These are phyloP conservation scores for Hirudo medicinalis DNA, from an alignment of 1,140 invertebrate species.

Conservation along the genomic window DNA sequence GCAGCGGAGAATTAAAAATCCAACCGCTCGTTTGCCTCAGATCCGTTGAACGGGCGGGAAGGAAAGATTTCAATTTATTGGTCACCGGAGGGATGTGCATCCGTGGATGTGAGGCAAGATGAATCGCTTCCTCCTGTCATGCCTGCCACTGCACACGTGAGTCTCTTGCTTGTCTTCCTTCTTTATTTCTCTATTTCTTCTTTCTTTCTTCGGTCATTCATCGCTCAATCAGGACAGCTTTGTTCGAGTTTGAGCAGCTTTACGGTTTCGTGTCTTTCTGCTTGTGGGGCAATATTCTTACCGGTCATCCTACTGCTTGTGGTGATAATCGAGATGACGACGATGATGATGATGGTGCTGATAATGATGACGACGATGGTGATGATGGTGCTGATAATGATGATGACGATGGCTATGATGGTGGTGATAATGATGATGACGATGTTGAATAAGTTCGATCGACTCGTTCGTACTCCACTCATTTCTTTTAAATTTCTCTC, in stretches of 20 bases:
- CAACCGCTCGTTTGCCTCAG: background rate
- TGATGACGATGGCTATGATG: background rate
- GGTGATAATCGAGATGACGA: background rate
- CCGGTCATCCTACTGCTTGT: background rate
- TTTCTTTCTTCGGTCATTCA: background rate
- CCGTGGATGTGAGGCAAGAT: conserved; percentile 6
- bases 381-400: background rate
- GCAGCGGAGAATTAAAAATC: background rate
- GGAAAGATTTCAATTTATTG: conserved; percentile 16
- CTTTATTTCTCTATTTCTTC: background rate
- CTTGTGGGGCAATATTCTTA: background rate
- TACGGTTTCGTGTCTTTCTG: background rate
- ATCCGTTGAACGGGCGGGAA: background rate
- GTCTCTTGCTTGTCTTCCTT: background rate
- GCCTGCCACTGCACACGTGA: conserved; percentile 9
- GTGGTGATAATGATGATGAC: background rate
- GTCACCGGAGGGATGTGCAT: conserved; percentile 13
- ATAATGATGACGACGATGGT: background rate
- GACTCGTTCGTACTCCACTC: too few relatives aligned
- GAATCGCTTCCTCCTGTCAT: conserved; percentile 8
- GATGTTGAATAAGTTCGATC: background rate
- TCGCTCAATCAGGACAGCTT: too few relatives aligned
- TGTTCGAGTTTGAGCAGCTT: too few relatives aligned
- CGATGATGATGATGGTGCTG: background rate
- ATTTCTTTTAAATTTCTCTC: too few relatives aligned